A percentile compares a stretch with the other conserved stretches of the same genome.
phyloP scores from a whole-genome alignment of 1,140 invertebrate genomes.

The Neuroterus valhalla region DNA sequence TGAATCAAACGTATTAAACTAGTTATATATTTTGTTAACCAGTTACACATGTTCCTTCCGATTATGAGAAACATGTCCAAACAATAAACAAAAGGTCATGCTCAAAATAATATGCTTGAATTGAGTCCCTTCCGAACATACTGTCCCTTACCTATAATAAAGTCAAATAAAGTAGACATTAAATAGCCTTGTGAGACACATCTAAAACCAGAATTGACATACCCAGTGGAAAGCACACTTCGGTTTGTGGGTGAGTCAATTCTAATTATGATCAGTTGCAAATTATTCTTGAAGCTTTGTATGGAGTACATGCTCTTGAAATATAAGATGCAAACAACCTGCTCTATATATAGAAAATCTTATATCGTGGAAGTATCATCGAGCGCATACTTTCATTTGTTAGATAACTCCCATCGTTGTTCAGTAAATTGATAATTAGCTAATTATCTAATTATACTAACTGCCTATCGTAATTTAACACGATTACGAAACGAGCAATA shows the following conservation, averaged over 20 bases:
- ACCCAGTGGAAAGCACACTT: slow-evolving; percentile 6
- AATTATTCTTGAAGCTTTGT: slow-evolving; percentile 3
- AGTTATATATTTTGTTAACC: too few relatives aligned
- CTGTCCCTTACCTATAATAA: too few relatives aligned
- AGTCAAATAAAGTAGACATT: background rate
- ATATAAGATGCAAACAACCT: background rate
- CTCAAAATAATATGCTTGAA: too few relatives aligned
- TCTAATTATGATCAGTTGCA: background rate
- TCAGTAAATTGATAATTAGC: slow-evolving; percentile 28
- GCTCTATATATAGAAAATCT: slow-evolving; percentile 4
- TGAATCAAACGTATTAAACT: too few relatives aligned
- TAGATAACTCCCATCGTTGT: background rate
- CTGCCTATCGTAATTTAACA: slow-evolving; percentile 3
- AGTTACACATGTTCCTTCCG: too few relatives aligned
- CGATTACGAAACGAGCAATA: slow-evolving; percentile 1
- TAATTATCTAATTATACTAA: slow-evolving; percentile 14
- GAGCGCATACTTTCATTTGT: slow-evolving; percentile 13
- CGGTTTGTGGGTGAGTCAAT: background rate
- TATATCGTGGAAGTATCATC: background rate
- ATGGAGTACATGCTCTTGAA: background rate
- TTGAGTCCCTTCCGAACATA: too few relatives aligned
- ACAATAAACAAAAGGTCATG: too few relatives aligned
- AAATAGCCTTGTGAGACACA: slow-evolving; percentile 12
- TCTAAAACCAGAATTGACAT: background rate
- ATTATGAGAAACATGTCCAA: too few relatives aligned